A percentile compares a stretch with the other conserved stretches of the same genome.
Evolutionary conservation across 2,797 vertebrate species (phyloP).

Genomic region (Pangasius krempfi): DNA sequence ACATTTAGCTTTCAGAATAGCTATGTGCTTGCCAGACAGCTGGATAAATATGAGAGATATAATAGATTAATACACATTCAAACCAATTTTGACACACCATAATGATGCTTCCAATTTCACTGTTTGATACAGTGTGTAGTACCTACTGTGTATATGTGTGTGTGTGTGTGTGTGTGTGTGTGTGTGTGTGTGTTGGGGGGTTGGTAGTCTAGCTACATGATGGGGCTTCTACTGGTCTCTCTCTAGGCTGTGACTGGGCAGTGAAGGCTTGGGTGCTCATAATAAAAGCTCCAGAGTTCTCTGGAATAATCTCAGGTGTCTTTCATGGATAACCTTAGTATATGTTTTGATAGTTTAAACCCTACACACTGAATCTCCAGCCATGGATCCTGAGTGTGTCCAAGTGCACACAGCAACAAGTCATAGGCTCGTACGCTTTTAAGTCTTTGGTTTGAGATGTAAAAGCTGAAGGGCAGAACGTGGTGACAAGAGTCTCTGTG

Average conservation of each 20-base stretch:
- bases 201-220: slow-evolving; percentile 28
- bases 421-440: background rate
- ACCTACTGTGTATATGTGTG: background rate
- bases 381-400: slow-evolving; percentile 22
- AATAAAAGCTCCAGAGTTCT: slow-evolving; percentile 31
- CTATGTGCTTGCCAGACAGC: slow-evolving; percentile 44
- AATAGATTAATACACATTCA: slow-evolving; percentile 24
- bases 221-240: slow-evolving; percentile 18
- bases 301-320: slow-evolving; percentile 20
- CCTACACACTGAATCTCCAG: background rate
- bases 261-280: slow-evolving; percentile 42
- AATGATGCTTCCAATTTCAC: slow-evolving; percentile 14
- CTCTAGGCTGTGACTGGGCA: slow-evolving; percentile 34
- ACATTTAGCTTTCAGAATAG: slow-evolving; percentile 38
- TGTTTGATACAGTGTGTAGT: slow-evolving; percentile 23
- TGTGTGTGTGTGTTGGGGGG: background rate
- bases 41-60: slow-evolving; percentile 42
- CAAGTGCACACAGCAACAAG: slow-evolving; percentile 43
- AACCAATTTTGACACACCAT: slow-evolving; percentile 1
- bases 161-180: background rate
- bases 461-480: slow-evolving; percentile 33
- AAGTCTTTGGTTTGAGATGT: slow-evolving; percentile 54
- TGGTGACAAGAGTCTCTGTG: slow-evolving; percentile 2
- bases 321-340: slow-evolving; percentile 14
- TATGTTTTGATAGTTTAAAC: background rate